Base-by-base conservation (phyloP, 2,797 vertebrate genomes). In the Halcyon badia region DNA sequence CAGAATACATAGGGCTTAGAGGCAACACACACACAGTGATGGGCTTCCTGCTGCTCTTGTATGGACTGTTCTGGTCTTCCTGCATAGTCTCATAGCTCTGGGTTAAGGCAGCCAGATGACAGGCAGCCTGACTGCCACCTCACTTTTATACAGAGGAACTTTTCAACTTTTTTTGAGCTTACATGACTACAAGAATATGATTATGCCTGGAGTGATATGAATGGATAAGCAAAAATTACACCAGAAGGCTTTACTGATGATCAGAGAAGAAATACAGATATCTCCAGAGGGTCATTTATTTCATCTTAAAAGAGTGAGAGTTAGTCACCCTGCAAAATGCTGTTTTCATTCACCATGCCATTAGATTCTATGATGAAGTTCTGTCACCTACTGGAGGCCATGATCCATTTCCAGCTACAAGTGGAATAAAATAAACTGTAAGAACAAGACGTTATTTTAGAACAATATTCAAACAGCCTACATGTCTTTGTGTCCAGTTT, bases 1-100 rank as follows among this genome's bases (percentile, higher is more conserved):
- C 5, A 56, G 48, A 70, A 6, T 2, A 14, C 3, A 1, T 0
- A 31, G 10, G 8, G 16, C 12, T 77, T 26, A 16, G 3, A 66
- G 60, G 37, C 7, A 48, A 17, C 0, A 0, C 16, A 10, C 6
- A 21, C 5, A 2, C 2, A 0, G 19, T 30, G 35, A 46, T 89
- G 72, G 20, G 30, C 26, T 66, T 58, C 52, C 35, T 6, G 0
- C 22, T 71, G 24, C 39, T 28, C 83, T 19, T 33, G 12, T 56
- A 42, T 6, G 3, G 60, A 12, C 9, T 9, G 12, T 25, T 39
- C 39, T 48, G 30, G 5, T 16, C 25, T 18, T 81, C 37, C 33
- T 71, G 61, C 41, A 37, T 33, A 48, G 31, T 5, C 28, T 41
- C 33, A 14, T 2, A 22, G 22, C 26, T 41, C 44, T 24, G 39